These are phyloP conservation scores for Daubentonia madagascariensis DNA, from an alignment of 2,113 vertebrate genomes.

Conservation along the genomic window DNA sequence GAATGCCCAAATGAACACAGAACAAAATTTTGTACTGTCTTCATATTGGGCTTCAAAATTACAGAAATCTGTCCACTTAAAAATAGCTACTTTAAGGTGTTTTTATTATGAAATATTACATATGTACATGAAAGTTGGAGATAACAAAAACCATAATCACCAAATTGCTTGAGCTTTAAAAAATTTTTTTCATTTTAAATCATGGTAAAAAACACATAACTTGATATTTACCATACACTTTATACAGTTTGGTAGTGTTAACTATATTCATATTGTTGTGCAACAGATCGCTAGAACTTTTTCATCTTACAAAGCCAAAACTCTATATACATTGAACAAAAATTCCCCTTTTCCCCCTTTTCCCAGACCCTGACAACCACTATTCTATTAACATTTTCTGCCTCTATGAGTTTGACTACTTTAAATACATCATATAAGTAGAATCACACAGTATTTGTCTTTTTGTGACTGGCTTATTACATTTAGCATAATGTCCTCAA, in stretches of 20 bases:
- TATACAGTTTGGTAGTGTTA: neutral
- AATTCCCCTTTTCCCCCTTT: neutral
- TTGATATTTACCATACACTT: neutral
- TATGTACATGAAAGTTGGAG: neutral
- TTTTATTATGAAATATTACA: neutral
- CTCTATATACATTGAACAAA: neutral
- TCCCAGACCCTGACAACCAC: neutral
- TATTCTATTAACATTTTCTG: neutral
- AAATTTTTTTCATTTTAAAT: neutral
- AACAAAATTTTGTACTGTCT: conserved; percentile 26
- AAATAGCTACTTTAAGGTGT: neutral
- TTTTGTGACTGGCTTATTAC: neutral
- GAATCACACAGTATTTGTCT: neutral
- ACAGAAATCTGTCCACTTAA: neutral
- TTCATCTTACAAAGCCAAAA: neutral
- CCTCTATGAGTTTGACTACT: neutral
- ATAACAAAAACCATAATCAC: neutral
- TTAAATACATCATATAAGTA: neutral
- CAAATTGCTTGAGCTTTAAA: neutral
- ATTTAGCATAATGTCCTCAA: neutral
- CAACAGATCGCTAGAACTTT: neutral
- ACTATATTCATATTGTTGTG: neutral
- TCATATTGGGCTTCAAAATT: neutral
- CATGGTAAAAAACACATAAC: neutral
- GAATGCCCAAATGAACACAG: neutral